A percentile compares a stretch with the other conserved stretches of the same genome.
Evolutionary conservation across 2,113 vertebrate genomes (phyloP).

Genomic region (Acrocephalus kingi): DNA sequence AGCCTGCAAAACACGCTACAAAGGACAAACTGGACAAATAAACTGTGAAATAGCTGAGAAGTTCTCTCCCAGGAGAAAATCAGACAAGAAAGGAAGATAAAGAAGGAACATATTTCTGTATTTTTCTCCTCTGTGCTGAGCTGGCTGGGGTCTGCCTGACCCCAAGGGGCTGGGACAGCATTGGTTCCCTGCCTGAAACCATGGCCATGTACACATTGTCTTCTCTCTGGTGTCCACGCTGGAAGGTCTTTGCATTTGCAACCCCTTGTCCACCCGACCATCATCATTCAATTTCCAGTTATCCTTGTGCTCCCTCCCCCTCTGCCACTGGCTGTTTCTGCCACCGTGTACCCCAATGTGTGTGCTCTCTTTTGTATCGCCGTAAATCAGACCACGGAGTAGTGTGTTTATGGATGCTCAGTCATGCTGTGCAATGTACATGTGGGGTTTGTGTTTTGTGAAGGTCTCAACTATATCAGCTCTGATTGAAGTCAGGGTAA

Average conservation of each 20-base stretch:
- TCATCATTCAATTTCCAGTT: background rate
- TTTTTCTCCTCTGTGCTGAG: background rate
- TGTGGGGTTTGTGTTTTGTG: background rate
- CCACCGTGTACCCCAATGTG: rapidly evolving
- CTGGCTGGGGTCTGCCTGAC: background rate
- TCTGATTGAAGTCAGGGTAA: background rate
- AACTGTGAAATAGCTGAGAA: background rate
- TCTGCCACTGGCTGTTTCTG: background rate
- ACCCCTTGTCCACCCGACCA: background rate
- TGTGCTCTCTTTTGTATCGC: background rate
- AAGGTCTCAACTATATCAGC: background rate
- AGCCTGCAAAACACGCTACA: background rate
- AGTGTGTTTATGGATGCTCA: background rate
- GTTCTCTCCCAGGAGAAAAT: background rate
- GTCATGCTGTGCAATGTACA: background rate
- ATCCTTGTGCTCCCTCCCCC: background rate
- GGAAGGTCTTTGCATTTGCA: background rate
- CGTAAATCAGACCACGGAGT: background rate
- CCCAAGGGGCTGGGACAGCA: background rate
- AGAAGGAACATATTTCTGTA: background rate
- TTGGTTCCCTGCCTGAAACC: background rate
- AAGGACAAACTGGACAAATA: background rate
- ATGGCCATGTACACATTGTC: rapidly evolving
- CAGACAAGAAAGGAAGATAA: background rate
- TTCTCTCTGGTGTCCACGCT: background rate